Base-by-base conservation (phyloP, 2,113 vertebrate genomes). In the Delphinus delphis region DNA sequence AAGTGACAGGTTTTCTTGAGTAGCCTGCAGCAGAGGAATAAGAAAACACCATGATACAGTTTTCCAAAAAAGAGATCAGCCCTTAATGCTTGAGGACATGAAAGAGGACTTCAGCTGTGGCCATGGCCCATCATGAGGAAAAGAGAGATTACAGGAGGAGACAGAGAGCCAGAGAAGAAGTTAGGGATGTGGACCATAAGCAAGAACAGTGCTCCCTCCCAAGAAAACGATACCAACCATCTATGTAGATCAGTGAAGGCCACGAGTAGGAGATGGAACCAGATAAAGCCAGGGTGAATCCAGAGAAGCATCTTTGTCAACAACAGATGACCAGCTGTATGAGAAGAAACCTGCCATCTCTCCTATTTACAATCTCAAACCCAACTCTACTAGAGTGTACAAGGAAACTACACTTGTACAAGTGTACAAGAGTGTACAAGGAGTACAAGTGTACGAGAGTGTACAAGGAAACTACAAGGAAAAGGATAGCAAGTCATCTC, bases 1-100 rank as follows among this genome's bases (percentile, higher is more conserved):
- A 90, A 82, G 81, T 47, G 21, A 82, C 28, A 50, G 26, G 28
- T 74, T 93, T 97, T 95, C 70, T 81, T 87, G 65, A 96, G 60
- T 38, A 87, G 28, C 36, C 82, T 94, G 67, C 41, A 58, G n/a
- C 67, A 82, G 38, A 93, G 20, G 44, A 86, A 65, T 82, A 86
- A 93, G 55, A 82, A 92, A 95, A 93, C 23, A 86, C 8, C 26
- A 47, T 67, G 38, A 73, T 83, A 68, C 7, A 80, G 21, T 71
- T 60, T 81, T 70, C 41, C 67, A 81, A 31, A 33, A 55, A 73
- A 65, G n/a, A 90, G 25, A 15, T 11, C 50, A 86, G 33, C 18
- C 36, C 3, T 80, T 41, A 41, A n/a, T 90, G 53, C 31, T 58
- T 83, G 82, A 82, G 55, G 25, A 71, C 13, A 58, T 44, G 23